These are phyloP conservation scores for Frieseomelitta varia DNA, from an alignment of 1,140 invertebrate species.

Conservation along the genomic window DNA sequence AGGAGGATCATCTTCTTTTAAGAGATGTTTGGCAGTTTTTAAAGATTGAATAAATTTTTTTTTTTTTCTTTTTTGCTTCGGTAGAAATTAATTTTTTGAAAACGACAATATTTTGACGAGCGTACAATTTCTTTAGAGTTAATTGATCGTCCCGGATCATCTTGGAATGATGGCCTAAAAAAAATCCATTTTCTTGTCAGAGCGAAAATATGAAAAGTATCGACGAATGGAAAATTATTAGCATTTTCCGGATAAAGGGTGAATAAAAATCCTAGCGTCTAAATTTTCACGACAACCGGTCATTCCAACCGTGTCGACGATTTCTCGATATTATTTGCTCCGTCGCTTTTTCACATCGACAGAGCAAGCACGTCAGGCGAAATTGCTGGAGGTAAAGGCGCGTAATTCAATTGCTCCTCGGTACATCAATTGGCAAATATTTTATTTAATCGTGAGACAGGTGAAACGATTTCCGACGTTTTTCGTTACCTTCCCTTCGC, in stretches of 20 bases:
- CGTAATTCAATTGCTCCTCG: conserved; percentile 71
- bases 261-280: neutral
- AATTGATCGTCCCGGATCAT: neutral
- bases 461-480: conserved; percentile 55
- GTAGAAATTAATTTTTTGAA: neutral
- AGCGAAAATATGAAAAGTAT: neutral
- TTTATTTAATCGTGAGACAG: conserved; percentile 75
- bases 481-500: conserved; percentile 8
- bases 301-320: conserved; percentile 10
- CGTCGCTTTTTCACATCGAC: conserved; percentile 18
- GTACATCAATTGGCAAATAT: conserved; percentile 53
- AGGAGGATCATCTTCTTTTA: neutral
- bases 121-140: neutral
- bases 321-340: conserved; percentile 50
- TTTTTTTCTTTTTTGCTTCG: neutral
- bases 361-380: conserved; percentile 1
- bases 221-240: neutral
- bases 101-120: too few species aligned
- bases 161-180: neutral
- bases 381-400: conserved; percentile 9
- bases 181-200: neutral
- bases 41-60: neutral
- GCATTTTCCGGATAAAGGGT: too few species aligned
- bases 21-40: neutral
- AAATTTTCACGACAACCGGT: neutral